A percentile compares a stretch with the other conserved stretches of the same genome.
phyloP scores from a whole-genome alignment of 2,797 vertebrate genomes.

The Oceanodroma leucorhoa region DNA sequence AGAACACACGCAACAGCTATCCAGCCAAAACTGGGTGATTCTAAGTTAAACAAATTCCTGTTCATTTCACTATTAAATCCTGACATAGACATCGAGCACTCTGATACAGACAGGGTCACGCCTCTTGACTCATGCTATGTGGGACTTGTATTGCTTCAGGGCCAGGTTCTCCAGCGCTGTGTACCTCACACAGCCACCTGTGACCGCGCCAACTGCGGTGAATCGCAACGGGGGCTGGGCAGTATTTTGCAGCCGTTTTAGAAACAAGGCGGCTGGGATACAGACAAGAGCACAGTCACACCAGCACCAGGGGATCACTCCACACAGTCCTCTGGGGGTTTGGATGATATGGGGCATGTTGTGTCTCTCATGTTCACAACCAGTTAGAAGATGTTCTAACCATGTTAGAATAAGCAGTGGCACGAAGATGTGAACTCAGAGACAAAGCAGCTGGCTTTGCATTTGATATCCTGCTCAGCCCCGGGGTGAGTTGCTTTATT shows the following conservation, averaged over 20 bases:
- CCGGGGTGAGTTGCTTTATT: rapidly evolving
- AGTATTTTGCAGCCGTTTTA: background rate
- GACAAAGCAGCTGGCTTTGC: background rate
- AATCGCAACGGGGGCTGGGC: rapidly evolving
- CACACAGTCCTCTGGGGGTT: too few relatives aligned
- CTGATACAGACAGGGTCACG: background rate
- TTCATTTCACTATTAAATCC: slow-evolving; percentile 11
- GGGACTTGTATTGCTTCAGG: background rate
- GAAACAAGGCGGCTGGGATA: background rate
- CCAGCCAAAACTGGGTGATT: background rate
- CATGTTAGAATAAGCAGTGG: background rate
- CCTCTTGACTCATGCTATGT: background rate
- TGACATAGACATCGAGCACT: background rate
- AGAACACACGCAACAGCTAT: rapidly evolving
- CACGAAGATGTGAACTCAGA: background rate
- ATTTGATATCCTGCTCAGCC: background rate
- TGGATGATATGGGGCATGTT: rapidly evolving
- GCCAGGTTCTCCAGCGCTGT: background rate
- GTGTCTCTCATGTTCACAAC: background rate
- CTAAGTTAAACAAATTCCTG: background rate
- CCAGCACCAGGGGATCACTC: rapidly evolving
- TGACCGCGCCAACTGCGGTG: rapidly evolving
- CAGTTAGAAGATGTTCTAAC: too few relatives aligned
- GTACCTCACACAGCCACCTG: background rate
- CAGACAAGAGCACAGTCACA: background rate